These are phyloP conservation scores for Climacteris rufus DNA, from an alignment of 2,113 vertebrate species.

Conservation along the genomic window DNA sequence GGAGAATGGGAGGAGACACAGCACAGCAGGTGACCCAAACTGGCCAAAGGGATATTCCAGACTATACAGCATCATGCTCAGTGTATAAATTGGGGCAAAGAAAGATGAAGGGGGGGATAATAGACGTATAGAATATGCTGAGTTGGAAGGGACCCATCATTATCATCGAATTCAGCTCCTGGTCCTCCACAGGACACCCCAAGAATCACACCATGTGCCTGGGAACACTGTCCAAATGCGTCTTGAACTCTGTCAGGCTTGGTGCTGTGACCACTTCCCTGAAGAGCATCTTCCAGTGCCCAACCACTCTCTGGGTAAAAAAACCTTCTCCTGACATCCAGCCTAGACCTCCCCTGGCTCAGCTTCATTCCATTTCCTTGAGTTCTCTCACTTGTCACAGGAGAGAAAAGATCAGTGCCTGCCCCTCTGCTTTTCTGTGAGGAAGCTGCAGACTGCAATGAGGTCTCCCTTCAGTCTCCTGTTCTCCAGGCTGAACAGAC, in stretches of 20 bases:
- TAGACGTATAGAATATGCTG: not conserved
- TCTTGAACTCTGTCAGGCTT: not conserved
- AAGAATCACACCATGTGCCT: not conserved
- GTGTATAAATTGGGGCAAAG: rapidly evolving
- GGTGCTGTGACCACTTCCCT: not conserved
- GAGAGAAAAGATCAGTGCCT: not conserved
- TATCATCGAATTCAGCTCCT: not conserved
- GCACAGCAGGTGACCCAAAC: not conserved
- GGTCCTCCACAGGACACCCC: not conserved
- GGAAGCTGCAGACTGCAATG: not conserved
- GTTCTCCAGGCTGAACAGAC: not conserved
- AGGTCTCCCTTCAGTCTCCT: not conserved
- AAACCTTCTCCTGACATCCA: not conserved
- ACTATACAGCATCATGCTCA: not conserved
- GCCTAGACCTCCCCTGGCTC: not conserved
- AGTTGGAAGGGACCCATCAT: not conserved
- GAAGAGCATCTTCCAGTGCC: not conserved
- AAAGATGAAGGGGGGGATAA: not conserved
- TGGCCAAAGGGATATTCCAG: not conserved
- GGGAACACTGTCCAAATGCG: not conserved
- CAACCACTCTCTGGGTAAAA: not conserved
- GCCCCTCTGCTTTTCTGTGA: not conserved
- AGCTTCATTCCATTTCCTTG: not conserved
- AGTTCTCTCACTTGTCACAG: not conserved
- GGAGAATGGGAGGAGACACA: not conserved